Evolutionary conservation across 2,888 invertebrate genomes (phyloP).

Genomic region (Blomia tropicalis): DNA sequence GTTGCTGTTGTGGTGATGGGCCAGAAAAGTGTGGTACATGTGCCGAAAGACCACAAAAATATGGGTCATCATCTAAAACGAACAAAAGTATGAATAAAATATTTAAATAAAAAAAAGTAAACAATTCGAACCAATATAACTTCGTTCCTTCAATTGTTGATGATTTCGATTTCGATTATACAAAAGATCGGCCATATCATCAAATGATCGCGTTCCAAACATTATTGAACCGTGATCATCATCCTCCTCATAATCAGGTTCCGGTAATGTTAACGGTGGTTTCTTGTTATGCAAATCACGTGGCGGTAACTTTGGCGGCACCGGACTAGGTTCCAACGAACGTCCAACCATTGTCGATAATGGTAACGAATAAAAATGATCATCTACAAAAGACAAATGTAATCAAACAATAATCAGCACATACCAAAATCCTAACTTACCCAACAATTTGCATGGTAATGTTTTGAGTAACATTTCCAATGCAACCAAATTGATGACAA

Average conservation of each 20-base stretch:
- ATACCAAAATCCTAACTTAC: not conserved
- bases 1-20: not conserved
- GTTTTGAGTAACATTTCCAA: slow-evolving; percentile 2
- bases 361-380: not conserved
- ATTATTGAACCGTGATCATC: not conserved
- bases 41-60: not conserved
- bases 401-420: not conserved
- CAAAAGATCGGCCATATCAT: slow-evolving; percentile 5
- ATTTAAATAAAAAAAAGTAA: not conserved
- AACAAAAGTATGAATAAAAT: not conserved
- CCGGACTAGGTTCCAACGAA: not conserved
- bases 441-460: not conserved
- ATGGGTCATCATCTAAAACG: slow-evolving; percentile 13
- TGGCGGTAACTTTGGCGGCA: slow-evolving; percentile 7
- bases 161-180: no score
- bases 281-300: slow-evolving; percentile 1
- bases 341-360: not conserved
- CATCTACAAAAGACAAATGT: not conserved
- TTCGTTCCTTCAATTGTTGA: not conserved
- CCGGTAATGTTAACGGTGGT: slow-evolving; percentile 5
- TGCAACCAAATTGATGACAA: slow-evolving; percentile 8
- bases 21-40: not conserved
- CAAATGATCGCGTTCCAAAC: not conserved
- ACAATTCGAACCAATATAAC: not conserved
- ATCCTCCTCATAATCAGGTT: slow-evolving; percentile 10